Evolutionary conservation across 2,888 invertebrate species (phyloP).

Genomic region (Lepidocyrtinus sp.): DNA sequence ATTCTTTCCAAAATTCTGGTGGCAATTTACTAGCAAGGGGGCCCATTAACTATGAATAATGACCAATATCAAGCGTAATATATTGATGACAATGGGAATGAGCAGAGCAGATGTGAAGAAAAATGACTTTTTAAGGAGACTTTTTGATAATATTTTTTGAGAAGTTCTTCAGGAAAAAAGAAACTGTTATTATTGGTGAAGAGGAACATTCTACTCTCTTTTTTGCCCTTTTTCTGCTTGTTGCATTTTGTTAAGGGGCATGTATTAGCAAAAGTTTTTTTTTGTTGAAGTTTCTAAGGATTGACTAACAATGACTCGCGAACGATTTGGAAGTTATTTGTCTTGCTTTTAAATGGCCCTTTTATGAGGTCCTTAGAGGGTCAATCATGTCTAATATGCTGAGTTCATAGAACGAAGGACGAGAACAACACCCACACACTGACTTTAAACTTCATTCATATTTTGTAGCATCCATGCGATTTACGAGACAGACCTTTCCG

Average conservation of each 20-base stretch:
- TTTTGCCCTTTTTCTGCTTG: conserved; percentile 17
- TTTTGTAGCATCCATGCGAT: conserved; percentile 31
- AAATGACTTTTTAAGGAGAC: conserved; percentile 23
- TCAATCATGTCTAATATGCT: conserved; percentile 69
- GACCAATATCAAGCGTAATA: conserved; percentile 36
- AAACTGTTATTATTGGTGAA: conserved; percentile 1
- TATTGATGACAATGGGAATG: conserved; percentile 20
- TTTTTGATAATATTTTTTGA: conserved; percentile 20
- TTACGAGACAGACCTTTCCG: conserved; percentile 25
- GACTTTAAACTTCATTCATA: background rate
- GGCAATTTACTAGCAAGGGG: conserved; percentile 29
- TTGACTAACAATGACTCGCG: conserved; percentile 40
- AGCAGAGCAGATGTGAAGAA: conserved; percentile 23
- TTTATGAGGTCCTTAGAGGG: conserved; percentile 70
- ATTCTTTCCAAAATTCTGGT: background rate
- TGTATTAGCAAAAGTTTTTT: background rate
- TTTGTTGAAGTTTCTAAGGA: background rate
- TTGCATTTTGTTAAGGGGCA: conserved; percentile 1
- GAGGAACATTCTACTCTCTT: background rate
- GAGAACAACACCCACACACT: conserved; percentile 42
- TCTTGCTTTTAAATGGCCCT: conserved; percentile 68
- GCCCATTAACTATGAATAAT: conserved; percentile 42
- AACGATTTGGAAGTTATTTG: conserved; percentile 63
- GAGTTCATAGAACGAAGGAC: conserved; percentile 56
- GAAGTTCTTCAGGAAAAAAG: background rate